Evolutionary conservation across 2,888 invertebrate genomes (phyloP).

Genomic region (Drosophila nigricruria): DNA sequence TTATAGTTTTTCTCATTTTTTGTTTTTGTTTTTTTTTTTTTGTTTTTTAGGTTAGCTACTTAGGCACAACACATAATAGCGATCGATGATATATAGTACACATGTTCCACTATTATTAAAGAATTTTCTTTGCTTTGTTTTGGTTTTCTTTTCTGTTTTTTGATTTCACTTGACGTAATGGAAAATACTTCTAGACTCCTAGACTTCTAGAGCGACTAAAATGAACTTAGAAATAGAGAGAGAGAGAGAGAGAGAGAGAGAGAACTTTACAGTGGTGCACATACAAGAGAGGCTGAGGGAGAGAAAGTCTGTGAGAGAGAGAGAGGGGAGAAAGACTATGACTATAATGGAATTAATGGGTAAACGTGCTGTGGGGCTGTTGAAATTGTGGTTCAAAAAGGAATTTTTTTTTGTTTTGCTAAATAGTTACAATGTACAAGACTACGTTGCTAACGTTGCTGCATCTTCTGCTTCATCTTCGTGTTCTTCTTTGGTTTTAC

Average conservation of each 20-base stretch:
- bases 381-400: constrained; percentile 21
- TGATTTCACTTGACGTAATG: constrained; percentile 36
- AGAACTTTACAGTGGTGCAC: constrained; percentile 32
- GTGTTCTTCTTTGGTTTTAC: constrained; percentile 6
- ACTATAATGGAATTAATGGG: constrained; percentile 42
- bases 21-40: constrained; percentile 2
- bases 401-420: constrained; percentile 21
- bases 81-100: constrained; percentile 48
- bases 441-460: constrained; percentile 64
- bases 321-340: constrained; percentile 21
- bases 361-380: constrained; percentile 48
- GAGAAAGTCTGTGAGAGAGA: constrained; percentile 1
- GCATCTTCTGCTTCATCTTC: constrained; percentile 18
- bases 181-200: constrained; percentile 18
- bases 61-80: constrained; percentile 62
- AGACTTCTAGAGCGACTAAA: constrained; percentile 9
- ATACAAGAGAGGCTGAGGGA: constrained; percentile 6
- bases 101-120: constrained; percentile 47
- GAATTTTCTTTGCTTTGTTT: constrained; percentile 6
- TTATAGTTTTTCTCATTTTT: constrained; percentile 11
- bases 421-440: constrained; percentile 69
- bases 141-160: constrained; percentile 12
- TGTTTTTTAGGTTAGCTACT: constrained; percentile 41
- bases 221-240: constrained; percentile 1
- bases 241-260: neutral